Evolutionary conservation across 1,140 invertebrate genomes (phyloP), one percentile per base, ranked within the genome.

Genomic region (Polypedilum pembai): DNA sequence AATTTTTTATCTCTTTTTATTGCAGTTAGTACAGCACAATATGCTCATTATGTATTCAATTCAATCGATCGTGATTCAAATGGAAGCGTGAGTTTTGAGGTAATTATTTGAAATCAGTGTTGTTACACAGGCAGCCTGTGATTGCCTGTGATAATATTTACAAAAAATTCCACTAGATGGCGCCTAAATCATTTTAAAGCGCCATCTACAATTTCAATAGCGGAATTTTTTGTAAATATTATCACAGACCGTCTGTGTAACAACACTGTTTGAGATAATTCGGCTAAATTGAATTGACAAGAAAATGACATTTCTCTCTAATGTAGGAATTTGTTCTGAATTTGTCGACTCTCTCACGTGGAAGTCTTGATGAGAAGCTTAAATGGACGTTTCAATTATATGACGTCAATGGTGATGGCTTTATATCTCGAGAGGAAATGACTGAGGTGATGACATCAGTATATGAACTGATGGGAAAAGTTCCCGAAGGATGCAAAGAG

Each of bases 371-470:
- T 79, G 95, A 98, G 82, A 95, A 96, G 82, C 84, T 98, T 40
- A 88, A 92, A 74, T 95, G 95, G 95, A 94, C 94, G 4, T 98
- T 98, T 83, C 93, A 90, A 72, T 85, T 98, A 24, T 98, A 98
- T 83, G 95, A 98, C 82, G 94, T 97, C 76, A 96, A 98, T 82
- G 93, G 94, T 56, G 95, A 98, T 82, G 96, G 96, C 15, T 93
- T 88, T 80, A 95, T 98, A 78, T 97, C 94, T 66, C 89, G 91
- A 78, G 92, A 96, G 76, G 94, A 98, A 85, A 94, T 98, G 92
- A 92, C 92, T 72, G 93, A 96, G 81, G 95, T 98, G 78, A 94
- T 98, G 17, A 90, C 89, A 21, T 93, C 95, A 40, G 91, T 98
- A 75, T 96, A 98, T 82, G 94, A 96, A 79, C 89, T 98, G 75